Evolutionary conservation across 2,888 invertebrate genomes (phyloP).

Genomic region (Kuschelorhynchus macadamiae): DNA sequence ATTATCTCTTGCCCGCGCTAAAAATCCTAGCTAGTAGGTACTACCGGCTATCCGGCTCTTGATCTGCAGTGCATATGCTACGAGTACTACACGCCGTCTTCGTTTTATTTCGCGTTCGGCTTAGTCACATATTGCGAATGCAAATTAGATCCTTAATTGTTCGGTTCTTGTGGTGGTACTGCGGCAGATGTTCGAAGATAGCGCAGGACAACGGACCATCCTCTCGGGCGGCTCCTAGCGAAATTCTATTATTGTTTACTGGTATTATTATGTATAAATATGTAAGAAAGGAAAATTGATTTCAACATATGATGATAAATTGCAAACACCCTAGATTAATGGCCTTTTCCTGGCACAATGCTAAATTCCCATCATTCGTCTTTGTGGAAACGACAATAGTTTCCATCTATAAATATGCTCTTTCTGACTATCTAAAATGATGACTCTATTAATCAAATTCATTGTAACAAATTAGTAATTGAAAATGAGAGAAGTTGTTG

Average conservation of each 20-base stretch:
- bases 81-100: conserved; percentile 23
- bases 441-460: no score
- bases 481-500: no score
- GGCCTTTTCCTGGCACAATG: no score
- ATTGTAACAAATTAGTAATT: no score
- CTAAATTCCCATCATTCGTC: no score
- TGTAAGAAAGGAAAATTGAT: no score
- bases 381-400: no score
- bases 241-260: background rate
- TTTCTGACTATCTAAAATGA: no score
- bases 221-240: background rate
- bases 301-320: no score
- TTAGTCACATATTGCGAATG: conserved; percentile 52
- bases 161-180: conserved; percentile 22
- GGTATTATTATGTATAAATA: no score
- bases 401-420: no score
- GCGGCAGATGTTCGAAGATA: conserved; percentile 26
- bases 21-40: conserved; percentile 40
- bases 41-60: conserved; percentile 38
- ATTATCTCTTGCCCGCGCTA: conserved; percentile 57
- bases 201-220: conserved; percentile 2
- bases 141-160: conserved; percentile 54
- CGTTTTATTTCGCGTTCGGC: conserved; percentile 38
- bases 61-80: conserved; percentile 39
- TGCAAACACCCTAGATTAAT: no score